Conservation (phyloP, 2,113 vertebrate genomes). For the Phalacrocorax brasilianus region DNA sequence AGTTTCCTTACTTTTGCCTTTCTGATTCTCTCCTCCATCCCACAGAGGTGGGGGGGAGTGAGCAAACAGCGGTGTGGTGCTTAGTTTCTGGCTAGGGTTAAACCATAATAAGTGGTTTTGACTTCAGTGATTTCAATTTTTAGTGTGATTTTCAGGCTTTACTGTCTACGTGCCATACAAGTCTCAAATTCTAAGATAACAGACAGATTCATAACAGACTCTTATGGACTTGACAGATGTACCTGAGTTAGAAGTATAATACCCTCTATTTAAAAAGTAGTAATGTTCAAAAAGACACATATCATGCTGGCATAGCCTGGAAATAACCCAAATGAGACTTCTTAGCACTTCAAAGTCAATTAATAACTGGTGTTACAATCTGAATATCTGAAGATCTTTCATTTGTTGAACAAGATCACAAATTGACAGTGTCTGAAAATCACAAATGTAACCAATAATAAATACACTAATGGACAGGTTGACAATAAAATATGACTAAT, state of each 20-base stretch:
- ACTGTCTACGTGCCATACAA: not conserved
- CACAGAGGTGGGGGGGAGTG: too few relatives aligned
- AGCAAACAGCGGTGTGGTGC: too few relatives aligned
- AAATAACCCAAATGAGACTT: not conserved
- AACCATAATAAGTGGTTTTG: not conserved
- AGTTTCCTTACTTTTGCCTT: too few relatives aligned
- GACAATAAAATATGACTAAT: not conserved
- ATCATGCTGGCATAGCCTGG: not conserved
- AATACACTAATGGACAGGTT: not conserved
- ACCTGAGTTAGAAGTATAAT: not conserved
- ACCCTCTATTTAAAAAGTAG: not conserved
- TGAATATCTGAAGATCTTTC: not conserved
- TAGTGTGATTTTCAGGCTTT: not conserved
- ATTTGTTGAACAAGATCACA: not conserved
- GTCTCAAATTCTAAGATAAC: not conserved
- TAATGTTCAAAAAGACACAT: not conserved
- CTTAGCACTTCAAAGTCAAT: not conserved
- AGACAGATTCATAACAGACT: not conserved
- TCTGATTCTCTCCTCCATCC: too few relatives aligned
- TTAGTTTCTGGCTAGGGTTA: too few relatives aligned
- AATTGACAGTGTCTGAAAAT: not conserved
- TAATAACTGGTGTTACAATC: not conserved
- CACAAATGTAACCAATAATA: not conserved
- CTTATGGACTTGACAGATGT: not conserved
- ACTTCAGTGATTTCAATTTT: not conserved